phyloP scores from a whole-genome alignment of 2,888 invertebrate species.

The Zygaena filipendulae region DNA sequence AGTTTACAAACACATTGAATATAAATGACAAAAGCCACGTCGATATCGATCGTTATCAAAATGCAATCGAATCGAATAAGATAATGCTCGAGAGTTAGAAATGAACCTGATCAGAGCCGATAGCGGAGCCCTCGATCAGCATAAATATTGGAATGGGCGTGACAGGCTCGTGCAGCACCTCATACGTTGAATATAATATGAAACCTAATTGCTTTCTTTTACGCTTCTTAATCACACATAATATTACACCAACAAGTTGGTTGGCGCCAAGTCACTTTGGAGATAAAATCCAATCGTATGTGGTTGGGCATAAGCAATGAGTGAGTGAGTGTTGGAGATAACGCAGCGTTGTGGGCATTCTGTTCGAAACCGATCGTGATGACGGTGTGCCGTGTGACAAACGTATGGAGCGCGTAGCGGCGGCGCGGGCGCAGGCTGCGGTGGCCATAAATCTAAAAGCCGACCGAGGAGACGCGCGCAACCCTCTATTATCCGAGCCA shows the following conservation, averaged over 20 bases:
- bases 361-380: conserved; percentile 28
- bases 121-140: conserved; percentile 38
- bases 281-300: conserved; percentile 15
- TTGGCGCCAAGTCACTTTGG: too few relatives aligned
- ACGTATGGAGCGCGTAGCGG: conserved; percentile 39
- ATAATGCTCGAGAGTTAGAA: too few relatives aligned
- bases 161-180: too few relatives aligned
- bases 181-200: conserved; percentile 23
- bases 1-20: too few relatives aligned
- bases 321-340: conserved; percentile 14
- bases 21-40: too few relatives aligned
- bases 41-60: too few relatives aligned
- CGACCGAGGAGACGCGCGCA: conserved; percentile 47
- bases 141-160: conserved; percentile 54
- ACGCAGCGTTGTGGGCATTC: conserved; percentile 27
- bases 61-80: too few relatives aligned
- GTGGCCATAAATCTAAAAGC: conserved; percentile 49
- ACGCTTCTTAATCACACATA: neutral
- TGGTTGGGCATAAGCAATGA: conserved; percentile 33
- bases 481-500: conserved; percentile 63
- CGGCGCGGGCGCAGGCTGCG: conserved; percentile 29
- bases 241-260: too few relatives aligned
- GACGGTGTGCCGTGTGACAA: conserved; percentile 60
- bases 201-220: neutral
- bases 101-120: conserved; percentile 20